Base-by-base conservation (phyloP, 2,113 vertebrate genomes). In the Talpa occidentalis region DNA sequence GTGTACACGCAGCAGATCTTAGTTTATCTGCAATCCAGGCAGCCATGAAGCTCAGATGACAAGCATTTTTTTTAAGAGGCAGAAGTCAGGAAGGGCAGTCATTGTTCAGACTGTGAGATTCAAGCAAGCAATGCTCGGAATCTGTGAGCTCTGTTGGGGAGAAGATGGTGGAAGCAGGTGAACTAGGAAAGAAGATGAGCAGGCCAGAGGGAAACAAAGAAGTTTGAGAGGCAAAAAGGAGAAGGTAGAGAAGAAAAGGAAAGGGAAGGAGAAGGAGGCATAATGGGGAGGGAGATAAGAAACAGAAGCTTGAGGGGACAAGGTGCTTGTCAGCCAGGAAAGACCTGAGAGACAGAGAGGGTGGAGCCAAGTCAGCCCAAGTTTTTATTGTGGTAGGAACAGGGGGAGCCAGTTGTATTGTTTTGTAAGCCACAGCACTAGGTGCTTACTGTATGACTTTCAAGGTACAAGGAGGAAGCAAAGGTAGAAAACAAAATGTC, bases 21-120 rank as follows among this genome's bases (percentile, higher is more conserved):
- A 73, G 90, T 88, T 83, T 92, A 94, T 92, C 54, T 12, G 79
- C 59, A 87, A 90, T 79, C 70, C 35, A 54, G 76, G 80, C 90
- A 60, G 92, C 69, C 88, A 19, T 0, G 37, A 78, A 79, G 64
- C 86, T 82, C 54, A 10, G 49, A 79, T 81, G 93, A 92, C 78
- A 64, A 59, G 37, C n/a, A n/a, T 62, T 40, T 83, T 93, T 40
- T 67, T 89, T 54, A 54, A 88, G 80, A 62, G 81, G 88, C 66
- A 80, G 84, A 90, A 96, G 95, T 97, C 91, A 86, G 74, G 49
- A 64, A 79, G 93, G 93, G 62, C 81, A 69, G 73, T 79, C 70
- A 52, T 32, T 24, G 78, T 79, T 82, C 85, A 84, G 85, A 90
- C 80, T 83, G 37, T 60, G 86, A 59, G 78, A 83, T n/a, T 52